These are phyloP conservation scores for Cryptus armator DNA, from an alignment of 2,888 invertebrate genomes.

Conservation along the genomic window DNA sequence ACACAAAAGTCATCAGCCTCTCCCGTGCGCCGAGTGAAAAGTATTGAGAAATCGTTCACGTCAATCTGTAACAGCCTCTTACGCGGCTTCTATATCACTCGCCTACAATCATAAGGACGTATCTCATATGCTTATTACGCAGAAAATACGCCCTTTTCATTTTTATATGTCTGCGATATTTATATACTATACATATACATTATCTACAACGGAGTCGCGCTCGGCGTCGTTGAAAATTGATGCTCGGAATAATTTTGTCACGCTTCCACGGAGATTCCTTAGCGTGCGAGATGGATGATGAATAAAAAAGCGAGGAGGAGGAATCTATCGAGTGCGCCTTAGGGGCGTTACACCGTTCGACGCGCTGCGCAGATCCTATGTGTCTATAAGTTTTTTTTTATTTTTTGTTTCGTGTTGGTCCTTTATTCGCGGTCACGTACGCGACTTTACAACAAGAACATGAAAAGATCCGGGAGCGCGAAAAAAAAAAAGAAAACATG, in stretches of 20 bases:
- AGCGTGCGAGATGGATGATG: slow-evolving; percentile 11
- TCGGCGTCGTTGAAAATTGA: slow-evolving; percentile 48
- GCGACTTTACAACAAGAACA: not conserved
- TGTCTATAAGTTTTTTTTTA: slow-evolving; percentile 15
- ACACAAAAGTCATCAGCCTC: slow-evolving; percentile 37
- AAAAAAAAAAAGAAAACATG: not conserved
- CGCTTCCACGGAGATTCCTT: slow-evolving; percentile 53
- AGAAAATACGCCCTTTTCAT: not conserved
- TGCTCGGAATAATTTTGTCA: slow-evolving; percentile 61
- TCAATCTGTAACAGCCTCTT: slow-evolving; percentile 46
- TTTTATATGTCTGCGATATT: too few relatives aligned
- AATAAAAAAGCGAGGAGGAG: not conserved
- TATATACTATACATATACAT: not conserved
- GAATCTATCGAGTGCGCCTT: slow-evolving; percentile 13
- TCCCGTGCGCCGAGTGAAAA: slow-evolving; percentile 41
- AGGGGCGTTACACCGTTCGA: slow-evolving; percentile 33
- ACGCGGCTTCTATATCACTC: not conserved
- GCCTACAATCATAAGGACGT: not conserved
- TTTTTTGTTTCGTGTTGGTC: slow-evolving; percentile 1
- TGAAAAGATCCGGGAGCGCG: slow-evolving; percentile 20
- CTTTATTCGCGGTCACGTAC: slow-evolving; percentile 36
- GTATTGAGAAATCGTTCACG: slow-evolving; percentile 60
- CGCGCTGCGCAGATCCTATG: not conserved
- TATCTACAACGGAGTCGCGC: slow-evolving; percentile 15
- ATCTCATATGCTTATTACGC: not conserved